A percentile compares a stretch with the other conserved stretches of the same genome.
Evolutionary conservation across 1,140 invertebrate genomes (phyloP).

Genomic region (Drosophila willistoni): DNA sequence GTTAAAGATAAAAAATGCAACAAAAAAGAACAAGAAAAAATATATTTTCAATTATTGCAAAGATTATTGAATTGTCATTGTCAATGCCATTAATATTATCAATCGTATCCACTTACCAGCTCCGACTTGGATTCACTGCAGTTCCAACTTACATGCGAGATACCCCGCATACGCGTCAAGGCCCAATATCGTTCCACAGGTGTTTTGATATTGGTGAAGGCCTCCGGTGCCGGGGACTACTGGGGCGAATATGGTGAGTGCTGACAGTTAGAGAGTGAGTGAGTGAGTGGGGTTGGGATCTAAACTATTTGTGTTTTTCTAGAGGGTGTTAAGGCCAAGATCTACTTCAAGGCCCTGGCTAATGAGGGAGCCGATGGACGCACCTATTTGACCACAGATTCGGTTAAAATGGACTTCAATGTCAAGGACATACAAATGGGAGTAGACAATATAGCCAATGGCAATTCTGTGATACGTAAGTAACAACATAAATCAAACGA

Average conservation of each 20-base stretch:
- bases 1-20: conserved; percentile 13
- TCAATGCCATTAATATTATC: conserved; percentile 58
- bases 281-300: no score
- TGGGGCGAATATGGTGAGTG: conserved; percentile 92
- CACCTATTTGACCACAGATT: conserved; percentile 87
- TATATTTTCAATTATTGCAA: neutral
- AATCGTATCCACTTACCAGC: conserved; percentile 81
- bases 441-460: conserved; percentile 91
- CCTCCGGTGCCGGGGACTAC: conserved; percentile 92
- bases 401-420: conserved; percentile 92
- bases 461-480: conserved; percentile 91
- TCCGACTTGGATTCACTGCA: conserved; percentile 90
- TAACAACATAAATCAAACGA: neutral
- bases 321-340: conserved; percentile 92
- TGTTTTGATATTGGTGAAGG: conserved; percentile 90
- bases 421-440: conserved; percentile 92
- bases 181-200: conserved; percentile 91
- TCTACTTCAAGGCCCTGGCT: conserved; percentile 89
- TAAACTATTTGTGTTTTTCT: conserved; percentile 23
- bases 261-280: neutral
- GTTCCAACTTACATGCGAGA: conserved; percentile 90
- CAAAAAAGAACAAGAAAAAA: conserved; percentile 20
- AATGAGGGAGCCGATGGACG: conserved; percentile 84
- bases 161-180: conserved; percentile 89
- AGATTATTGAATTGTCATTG: conserved; percentile 60